A percentile compares a stretch with the other conserved stretches of the same genome.
Evolutionary conservation across 2,888 invertebrate genomes (phyloP).

Genomic region (Altica lythri): DNA sequence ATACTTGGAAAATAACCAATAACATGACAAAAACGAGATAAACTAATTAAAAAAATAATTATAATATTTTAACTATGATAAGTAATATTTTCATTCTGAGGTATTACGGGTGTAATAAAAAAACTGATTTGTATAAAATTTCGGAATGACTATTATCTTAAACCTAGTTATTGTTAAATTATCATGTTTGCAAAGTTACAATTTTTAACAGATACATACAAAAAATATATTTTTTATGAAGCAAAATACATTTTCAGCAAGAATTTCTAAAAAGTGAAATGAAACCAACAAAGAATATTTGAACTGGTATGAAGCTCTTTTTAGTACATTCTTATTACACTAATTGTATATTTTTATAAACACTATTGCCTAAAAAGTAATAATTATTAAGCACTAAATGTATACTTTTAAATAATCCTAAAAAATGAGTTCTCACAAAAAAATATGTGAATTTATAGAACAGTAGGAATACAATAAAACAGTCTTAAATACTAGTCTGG

Average conservation of each 20-base stretch:
- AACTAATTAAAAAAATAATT: not conserved
- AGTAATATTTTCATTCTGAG: slow-evolving; percentile 26
- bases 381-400: not conserved
- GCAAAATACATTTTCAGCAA: slow-evolving; percentile 22
- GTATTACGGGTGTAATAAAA: too few relatives aligned
- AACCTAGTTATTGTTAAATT: too few relatives aligned
- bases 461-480: slow-evolving; percentile 31
- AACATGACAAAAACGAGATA: not conserved
- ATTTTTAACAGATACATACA: slow-evolving; percentile 26
- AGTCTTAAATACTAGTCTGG: slow-evolving; percentile 40
- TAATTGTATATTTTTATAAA: slow-evolving; percentile 3
- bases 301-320: slow-evolving; percentile 13
- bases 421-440: slow-evolving; percentile 31
- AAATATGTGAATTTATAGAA: too few relatives aligned
- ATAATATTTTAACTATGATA: not conserved
- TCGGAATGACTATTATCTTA: too few relatives aligned
- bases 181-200: slow-evolving; percentile 20
- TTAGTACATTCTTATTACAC: not conserved
- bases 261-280: slow-evolving; percentile 11
- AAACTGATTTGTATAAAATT: too few relatives aligned
- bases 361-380: slow-evolving; percentile 1
- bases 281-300: slow-evolving; percentile 23
- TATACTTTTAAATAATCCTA: slow-evolving; percentile 22
- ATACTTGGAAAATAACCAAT: not conserved
- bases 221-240: slow-evolving; percentile 28